Evolutionary conservation across 1,140 invertebrate genomes (phyloP), one percentile per base, ranked within the genome.

Genomic region (Diplogasteroides magnus): DNA sequence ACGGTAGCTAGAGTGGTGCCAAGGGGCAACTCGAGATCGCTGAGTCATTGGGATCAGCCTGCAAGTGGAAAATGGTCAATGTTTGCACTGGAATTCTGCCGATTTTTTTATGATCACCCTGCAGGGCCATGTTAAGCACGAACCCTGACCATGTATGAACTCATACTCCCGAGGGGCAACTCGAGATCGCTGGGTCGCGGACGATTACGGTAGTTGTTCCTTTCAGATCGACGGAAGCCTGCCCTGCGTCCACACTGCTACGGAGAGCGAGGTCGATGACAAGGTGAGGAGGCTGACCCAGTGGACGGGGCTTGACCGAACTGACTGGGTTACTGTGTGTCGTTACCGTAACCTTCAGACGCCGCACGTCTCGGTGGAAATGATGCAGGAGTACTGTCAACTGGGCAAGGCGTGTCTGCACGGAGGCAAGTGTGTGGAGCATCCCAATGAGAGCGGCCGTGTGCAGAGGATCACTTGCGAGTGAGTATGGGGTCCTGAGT

Each of bases 361-460:
- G 31, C 48, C 15, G 62, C 68, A 23, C 55, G 56, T 29, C 28
- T 64, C 26, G 61, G 68, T 19, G 28, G 61, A 60, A 13, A n/a
- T 58, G 61, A 69, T 69, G 68, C 60, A 62, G 13, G 68, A 69
- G n/a, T 56, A 61, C 25, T 69, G 68, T 31, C 15, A 58, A 27
- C 26, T 29, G 2, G 68, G 62, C 6, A 55, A 57, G n/a, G 68
- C 55, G 2, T 69, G 68, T 56, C 23, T 64, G 55, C 62, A 69
- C 26, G 68, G 61, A 64, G 68, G 68, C 26, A 2, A 23, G 3
- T 69, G 68, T 32, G 37, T 29, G 11, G 55, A 63, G 31, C 32
- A 57, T 3, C 11, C 26, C 2, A 64, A 64, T 25, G 48, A 64
- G 23, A 29, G 63, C 29, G 55, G 68, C 6, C 6, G 37, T 11